Conservation (phyloP, 2,113 vertebrate species). For the Ictalurus punctatus region DNA sequence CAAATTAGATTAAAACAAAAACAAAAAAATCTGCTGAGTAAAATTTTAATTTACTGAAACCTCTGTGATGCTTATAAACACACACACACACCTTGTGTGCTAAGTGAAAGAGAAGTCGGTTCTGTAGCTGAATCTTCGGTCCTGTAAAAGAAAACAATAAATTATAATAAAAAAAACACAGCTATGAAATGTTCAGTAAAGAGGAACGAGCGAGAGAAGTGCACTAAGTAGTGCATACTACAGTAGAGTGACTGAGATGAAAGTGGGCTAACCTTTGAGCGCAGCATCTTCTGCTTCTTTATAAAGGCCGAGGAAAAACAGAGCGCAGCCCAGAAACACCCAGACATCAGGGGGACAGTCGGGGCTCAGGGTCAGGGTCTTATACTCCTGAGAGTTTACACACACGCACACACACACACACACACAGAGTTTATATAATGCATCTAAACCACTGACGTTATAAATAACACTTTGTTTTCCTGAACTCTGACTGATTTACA, state of each 20-base stretch:
- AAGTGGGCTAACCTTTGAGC: slow-evolving; percentile 77
- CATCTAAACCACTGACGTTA: background rate
- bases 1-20: background rate
- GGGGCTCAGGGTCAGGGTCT: slow-evolving; percentile 74
- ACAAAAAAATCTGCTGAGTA: background rate
- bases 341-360: slow-evolving; percentile 84
- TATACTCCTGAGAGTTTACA: slow-evolving; percentile 82
- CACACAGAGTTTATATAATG: background rate
- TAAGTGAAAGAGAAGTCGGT: slow-evolving; percentile 94
- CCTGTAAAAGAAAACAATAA: slow-evolving; percentile 64
- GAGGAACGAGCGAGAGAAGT: background rate
- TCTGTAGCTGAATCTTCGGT: slow-evolving; percentile 87
- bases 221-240: background rate
- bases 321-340: slow-evolving; percentile 89
- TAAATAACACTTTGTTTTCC: background rate
- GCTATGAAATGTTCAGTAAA: background rate
- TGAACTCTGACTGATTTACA: background rate
- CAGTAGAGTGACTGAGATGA: background rate
- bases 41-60: background rate
- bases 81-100: slow-evolving; percentile 86
- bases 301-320: slow-evolving; percentile 95
- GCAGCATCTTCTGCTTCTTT: slow-evolving; percentile 89
- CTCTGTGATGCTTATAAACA: background rate
- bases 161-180: too few relatives aligned
- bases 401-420: slow-evolving; percentile 24